phyloP scores from a whole-genome alignment of 2,797 vertebrate species.

The Dallia pectoralis region DNA sequence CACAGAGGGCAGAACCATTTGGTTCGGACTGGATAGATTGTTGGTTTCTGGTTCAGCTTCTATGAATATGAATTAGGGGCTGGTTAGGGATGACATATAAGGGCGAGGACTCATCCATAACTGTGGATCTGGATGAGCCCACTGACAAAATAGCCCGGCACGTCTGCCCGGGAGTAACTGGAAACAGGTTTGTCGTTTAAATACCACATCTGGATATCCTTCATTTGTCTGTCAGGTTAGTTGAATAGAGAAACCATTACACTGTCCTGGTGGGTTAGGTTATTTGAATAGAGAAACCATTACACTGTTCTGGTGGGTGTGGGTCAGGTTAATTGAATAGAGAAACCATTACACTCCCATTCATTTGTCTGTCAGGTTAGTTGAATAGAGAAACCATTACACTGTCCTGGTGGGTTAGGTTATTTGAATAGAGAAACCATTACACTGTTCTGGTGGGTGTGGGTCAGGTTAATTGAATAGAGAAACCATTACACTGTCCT shows the following conservation, averaged over 20 bases:
- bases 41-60: not conserved
- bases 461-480: too few species aligned
- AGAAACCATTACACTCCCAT: too few species aligned
- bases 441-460: too few species aligned
- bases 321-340: too few species aligned
- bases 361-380: too few species aligned
- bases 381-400: too few species aligned
- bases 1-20: not conserved
- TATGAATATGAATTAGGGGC: not conserved
- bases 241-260: not conserved
- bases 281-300: too few species aligned
- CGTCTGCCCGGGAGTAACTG: not conserved
- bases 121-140: not conserved
- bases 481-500: too few species aligned
- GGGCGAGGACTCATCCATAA: not conserved
- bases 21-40: not conserved
- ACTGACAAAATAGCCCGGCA: not conserved
- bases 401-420: too few species aligned
- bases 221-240: not conserved
- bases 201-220: not conserved
- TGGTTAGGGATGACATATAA: not conserved
- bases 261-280: not conserved
- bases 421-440: too few species aligned
- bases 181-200: not conserved
- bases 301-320: too few species aligned